phyloP scores from a whole-genome alignment of 2,797 vertebrate genomes.

The Pelochelys cantorii region DNA sequence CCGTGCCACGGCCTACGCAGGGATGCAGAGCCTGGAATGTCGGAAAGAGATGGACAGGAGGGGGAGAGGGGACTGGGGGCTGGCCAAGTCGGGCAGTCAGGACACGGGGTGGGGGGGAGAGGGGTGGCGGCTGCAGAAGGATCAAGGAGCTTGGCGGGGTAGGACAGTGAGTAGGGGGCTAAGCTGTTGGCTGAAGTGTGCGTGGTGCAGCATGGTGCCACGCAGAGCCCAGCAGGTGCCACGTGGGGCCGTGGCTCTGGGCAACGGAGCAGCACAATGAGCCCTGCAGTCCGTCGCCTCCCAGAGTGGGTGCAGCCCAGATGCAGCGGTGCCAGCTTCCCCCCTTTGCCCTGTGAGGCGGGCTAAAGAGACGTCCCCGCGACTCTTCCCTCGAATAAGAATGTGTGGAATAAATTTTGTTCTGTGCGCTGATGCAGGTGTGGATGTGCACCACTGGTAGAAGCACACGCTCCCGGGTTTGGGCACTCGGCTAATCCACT shows the following conservation, averaged over 20 bases:
- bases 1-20: background rate
- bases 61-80: background rate
- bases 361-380: background rate
- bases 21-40: background rate
- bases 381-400: too few species aligned
- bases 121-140: background rate
- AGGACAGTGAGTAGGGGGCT: background rate
- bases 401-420: too few species aligned
- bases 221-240: background rate
- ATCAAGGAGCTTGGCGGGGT: background rate
- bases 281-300: background rate
- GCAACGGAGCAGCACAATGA: background rate
- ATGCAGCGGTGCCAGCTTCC: background rate
- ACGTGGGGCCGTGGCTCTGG: background rate
- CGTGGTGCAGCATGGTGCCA: background rate
- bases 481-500: too few species aligned
- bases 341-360: background rate
- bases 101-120: background rate
- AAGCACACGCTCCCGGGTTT: too few species aligned
- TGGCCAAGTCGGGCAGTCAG: background rate
- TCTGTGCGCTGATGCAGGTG: too few species aligned
- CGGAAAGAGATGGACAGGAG: background rate
- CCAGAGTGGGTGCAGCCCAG: background rate
- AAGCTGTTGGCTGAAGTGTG: too few species aligned
- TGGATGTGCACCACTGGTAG: too few species aligned